Evolutionary conservation across 2,888 invertebrate species (phyloP), one percentile per base, ranked within the genome.

Genomic region (Epistrophe grossulariae): DNA sequence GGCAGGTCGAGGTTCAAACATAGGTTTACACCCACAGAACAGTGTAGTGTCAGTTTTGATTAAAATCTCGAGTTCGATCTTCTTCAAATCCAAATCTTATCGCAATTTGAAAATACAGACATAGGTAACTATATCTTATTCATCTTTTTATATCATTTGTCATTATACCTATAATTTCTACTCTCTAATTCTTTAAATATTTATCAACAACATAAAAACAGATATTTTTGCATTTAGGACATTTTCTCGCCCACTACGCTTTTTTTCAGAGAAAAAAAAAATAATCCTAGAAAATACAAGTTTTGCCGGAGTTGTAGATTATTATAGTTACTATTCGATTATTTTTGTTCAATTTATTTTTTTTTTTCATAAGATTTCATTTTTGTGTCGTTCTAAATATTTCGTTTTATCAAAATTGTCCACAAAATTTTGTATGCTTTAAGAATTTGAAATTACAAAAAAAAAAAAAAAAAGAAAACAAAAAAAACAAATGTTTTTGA

Each of bases 221-320:
- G 11, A 62, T 43, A 62, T 66, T 48, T 50, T 1, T 55, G 70
- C 70, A 70, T 70, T 77, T 62, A 78, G 84, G 83, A 88, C 83
- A 88, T 88, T 88, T 88, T 88, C 88, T 88, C 88, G 88, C 87
- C 88, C 87, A 88, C 88, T 88, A 88, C 88, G 83, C 83, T 88
- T 87, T 82, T 82, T 84, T 73, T 13, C 17, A 48, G 31, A 17
- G 50, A 55, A 40, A 28, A 28, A 15, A 60, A 70, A 13, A n/a
- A 28, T n/a, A 17, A 35, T 52, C 43, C 17, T 55, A 45, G 24
- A 38, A 66, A 73, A 40, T 28, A 43, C 57, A 48, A 35, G 43
- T 59, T 70, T 70, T 77, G 71, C 60, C 76, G 72, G 74, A 83
- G 83, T n/a, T n/a, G n/a, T 83, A 87, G 82, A 83, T 76, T n/a